phyloP scores from a whole-genome alignment of 1,140 invertebrate species.

The Aradophagus sp. region DNA sequence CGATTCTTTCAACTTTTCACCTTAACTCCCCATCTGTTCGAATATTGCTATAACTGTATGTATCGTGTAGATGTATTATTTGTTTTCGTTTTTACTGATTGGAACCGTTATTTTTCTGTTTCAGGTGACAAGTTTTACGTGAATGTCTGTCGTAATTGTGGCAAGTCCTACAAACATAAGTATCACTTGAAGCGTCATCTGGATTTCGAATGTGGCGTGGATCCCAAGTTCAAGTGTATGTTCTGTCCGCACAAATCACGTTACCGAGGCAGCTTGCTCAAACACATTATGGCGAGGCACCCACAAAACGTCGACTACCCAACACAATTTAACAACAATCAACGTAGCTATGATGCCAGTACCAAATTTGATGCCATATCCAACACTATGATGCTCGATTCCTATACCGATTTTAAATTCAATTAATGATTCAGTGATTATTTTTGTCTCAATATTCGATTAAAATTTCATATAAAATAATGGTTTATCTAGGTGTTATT shows the following conservation, averaged over 20 bases:
- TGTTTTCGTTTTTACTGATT: constrained; percentile 28
- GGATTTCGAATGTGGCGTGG: constrained; percentile 78
- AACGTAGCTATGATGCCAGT: constrained; percentile 5
- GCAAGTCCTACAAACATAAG: constrained; percentile 76
- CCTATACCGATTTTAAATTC: constrained; percentile 20
- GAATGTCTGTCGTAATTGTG: constrained; percentile 72
- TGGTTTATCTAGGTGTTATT: too few relatives aligned
- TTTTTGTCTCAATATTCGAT: constrained; percentile 2
- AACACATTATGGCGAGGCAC: constrained; percentile 68
- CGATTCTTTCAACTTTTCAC: too few relatives aligned
- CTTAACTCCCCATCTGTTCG: too few relatives aligned
- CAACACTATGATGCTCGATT: constrained; percentile 15
- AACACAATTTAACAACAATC: constrained; percentile 49
- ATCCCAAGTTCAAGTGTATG: constrained; percentile 76
- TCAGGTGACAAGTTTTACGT: constrained; percentile 49
- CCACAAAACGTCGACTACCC: constrained; percentile 58
- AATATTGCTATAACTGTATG: too few relatives aligned
- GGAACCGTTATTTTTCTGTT: constrained; percentile 39
- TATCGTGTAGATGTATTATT: too few relatives aligned
- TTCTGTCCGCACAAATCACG: constrained; percentile 76
- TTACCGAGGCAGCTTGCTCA: constrained; percentile 74
- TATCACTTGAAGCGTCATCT: constrained; percentile 74
- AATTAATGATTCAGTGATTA: constrained; percentile 20
- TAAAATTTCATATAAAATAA: too few relatives aligned
- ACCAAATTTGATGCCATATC: constrained; percentile 18